Evolutionary conservation across 2,113 vertebrate species (phyloP).

Genomic region (Syrrhaptes paradoxus): DNA sequence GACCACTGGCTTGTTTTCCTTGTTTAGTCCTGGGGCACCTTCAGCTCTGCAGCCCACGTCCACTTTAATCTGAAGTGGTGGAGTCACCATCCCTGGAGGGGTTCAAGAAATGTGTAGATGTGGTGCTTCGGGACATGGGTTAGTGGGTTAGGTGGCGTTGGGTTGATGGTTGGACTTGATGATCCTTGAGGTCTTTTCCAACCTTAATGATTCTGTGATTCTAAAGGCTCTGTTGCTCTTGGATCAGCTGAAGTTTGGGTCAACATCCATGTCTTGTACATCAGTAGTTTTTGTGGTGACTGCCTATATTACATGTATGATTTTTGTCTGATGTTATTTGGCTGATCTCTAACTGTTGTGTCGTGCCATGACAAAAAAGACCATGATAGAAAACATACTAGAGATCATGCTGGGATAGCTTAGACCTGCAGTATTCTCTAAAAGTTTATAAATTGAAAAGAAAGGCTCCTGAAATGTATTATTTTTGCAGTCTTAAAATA

Average conservation of each 20-base stretch:
- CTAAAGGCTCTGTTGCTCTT: not conserved
- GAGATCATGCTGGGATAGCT: fast-evolving
- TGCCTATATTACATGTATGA: not conserved
- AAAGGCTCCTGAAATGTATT: not conserved
- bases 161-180: too few relatives aligned
- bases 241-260: not conserved
- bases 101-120: too few relatives aligned
- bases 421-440: not conserved
- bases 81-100: too few relatives aligned
- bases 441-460: not conserved
- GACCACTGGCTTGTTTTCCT: not conserved
- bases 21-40: not conserved
- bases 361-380: not conserved
- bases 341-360: not conserved
- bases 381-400: not conserved
- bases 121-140: too few relatives aligned
- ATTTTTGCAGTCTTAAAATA: not conserved
- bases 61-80: not conserved
- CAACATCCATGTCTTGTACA: too few relatives aligned
- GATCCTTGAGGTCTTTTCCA: too few relatives aligned
- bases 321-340: not conserved
- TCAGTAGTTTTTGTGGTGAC: not conserved
- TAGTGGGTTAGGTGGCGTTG: too few relatives aligned
- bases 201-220: too few relatives aligned
- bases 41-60: not conserved